phyloP scores from a whole-genome alignment of 92 coral and sea anemone genomes.

The Siderastrea siderea region DNA sequence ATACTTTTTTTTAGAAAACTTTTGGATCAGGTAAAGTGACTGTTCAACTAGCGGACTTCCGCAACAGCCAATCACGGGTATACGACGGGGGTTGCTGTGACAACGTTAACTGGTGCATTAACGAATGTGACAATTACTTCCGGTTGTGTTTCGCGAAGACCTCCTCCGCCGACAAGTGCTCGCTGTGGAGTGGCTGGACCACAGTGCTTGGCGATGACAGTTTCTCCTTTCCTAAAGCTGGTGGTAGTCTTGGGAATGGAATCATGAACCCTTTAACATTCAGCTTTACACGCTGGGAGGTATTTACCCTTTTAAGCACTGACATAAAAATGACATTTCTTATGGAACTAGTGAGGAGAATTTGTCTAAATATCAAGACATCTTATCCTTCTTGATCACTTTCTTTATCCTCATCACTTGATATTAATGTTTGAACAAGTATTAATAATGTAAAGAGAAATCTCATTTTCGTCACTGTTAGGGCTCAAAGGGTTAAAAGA shows the following conservation, averaged over 20 bases:
- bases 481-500: too few species aligned
- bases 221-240: constrained; percentile 47
- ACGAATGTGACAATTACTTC: constrained; percentile 75
- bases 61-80: constrained; percentile 47
- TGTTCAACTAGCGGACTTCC: constrained; percentile 63
- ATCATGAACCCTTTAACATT: constrained; percentile 66
- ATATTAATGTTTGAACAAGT: too few species aligned
- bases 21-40: constrained; percentile 62
- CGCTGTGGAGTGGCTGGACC: constrained; percentile 58
- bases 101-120: constrained; percentile 44
- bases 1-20: not conserved
- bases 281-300: constrained; percentile 70
- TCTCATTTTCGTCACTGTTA: too few species aligned
- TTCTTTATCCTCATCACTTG: too few species aligned
- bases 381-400: too few species aligned
- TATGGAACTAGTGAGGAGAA: too few species aligned
- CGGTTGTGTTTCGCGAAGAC: constrained; percentile 65
- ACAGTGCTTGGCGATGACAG: constrained; percentile 64
- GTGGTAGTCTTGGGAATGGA: constrained; percentile 70
- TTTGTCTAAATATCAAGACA: too few species aligned
- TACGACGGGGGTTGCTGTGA: constrained; percentile 80
- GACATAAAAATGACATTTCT: too few species aligned
- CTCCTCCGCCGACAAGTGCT: constrained; percentile 47
- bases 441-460: too few species aligned
- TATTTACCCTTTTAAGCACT: not conserved